Evolutionary conservation across 2,797 vertebrate species (phyloP).

Genomic region (Lindbergichthys nudifrons): DNA sequence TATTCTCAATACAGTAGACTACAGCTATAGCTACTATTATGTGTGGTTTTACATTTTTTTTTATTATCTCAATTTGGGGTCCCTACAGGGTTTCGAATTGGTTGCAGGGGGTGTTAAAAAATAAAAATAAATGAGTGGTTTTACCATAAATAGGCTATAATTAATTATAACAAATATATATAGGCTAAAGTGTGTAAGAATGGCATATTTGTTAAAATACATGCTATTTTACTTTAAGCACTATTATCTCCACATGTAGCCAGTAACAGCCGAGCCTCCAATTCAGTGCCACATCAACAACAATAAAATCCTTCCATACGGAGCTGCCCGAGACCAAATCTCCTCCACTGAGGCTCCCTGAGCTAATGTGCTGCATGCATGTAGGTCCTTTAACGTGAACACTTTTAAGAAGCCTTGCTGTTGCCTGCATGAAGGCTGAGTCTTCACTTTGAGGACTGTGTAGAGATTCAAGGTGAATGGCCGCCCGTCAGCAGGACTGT

Average conservation of each 20-base stretch:
- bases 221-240: conserved; percentile 40
- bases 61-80: conserved; percentile 10
- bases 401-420: conserved; percentile 15
- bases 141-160: conserved; percentile 26
- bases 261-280: conserved; percentile 47
- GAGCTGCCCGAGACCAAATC: conserved; percentile 42
- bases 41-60: conserved; percentile 23
- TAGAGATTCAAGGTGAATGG: conserved; percentile 76
- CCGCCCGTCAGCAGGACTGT: conserved; percentile 76
- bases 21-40: not conserved
- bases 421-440: conserved; percentile 36
- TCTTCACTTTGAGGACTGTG: conserved; percentile 29
- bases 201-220: conserved; percentile 13
- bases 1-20: conserved; percentile 12
- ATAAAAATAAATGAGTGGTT: conserved; percentile 14
- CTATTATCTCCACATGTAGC: conserved; percentile 58
- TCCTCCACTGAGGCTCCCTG: conserved; percentile 19
- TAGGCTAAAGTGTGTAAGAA: not conserved
- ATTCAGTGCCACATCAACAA: conserved; percentile 62
- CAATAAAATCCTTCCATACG: conserved; percentile 64
- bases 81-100: conserved; percentile 12
- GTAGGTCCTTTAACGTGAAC: conserved; percentile 18
- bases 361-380: conserved; percentile 42
- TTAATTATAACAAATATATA: not conserved
- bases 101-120: not conserved